Conservation (phyloP, 2,797 vertebrate genomes). For the Clarias laeviceps region DNA sequence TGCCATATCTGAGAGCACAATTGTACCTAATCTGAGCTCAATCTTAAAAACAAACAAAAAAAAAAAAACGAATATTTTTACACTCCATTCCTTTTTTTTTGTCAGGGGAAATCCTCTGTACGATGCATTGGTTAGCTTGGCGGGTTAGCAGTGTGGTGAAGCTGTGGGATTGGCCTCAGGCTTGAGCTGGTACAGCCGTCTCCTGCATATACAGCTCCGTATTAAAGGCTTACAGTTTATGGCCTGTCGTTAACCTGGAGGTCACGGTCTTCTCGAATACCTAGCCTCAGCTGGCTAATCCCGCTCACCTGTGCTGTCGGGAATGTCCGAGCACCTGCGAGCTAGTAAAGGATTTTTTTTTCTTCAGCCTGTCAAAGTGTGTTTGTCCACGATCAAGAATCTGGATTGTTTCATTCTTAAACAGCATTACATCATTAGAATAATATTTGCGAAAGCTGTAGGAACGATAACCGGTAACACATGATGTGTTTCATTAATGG, state of each 20-base stretch:
- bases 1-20: background rate
- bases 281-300: constrained; percentile 37
- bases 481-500: background rate
- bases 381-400: background rate
- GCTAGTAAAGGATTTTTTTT: background rate
- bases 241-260: constrained; percentile 42
- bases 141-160: background rate
- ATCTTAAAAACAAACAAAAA: no score
- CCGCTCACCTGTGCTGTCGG: constrained; percentile 42
- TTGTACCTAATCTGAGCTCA: background rate
- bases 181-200: constrained; percentile 49
- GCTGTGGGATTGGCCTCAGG: constrained; percentile 26
- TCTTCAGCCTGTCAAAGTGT: background rate
- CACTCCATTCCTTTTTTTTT: background rate
- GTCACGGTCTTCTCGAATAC: constrained; percentile 33
- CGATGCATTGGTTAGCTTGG: constrained; percentile 23
- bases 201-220: constrained; percentile 44
- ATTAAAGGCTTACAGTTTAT: constrained; percentile 55
- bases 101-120: background rate
- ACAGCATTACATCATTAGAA: constrained; percentile 12
- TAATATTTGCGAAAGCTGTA: constrained; percentile 16
- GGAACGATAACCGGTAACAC: background rate
- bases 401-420: constrained; percentile 2
- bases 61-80: background rate
- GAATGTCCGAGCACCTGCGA: constrained; percentile 22